These are phyloP conservation scores for Carcharodon carcharias DNA, from an alignment of 2,797 vertebrate species.

Conservation along the genomic window DNA sequence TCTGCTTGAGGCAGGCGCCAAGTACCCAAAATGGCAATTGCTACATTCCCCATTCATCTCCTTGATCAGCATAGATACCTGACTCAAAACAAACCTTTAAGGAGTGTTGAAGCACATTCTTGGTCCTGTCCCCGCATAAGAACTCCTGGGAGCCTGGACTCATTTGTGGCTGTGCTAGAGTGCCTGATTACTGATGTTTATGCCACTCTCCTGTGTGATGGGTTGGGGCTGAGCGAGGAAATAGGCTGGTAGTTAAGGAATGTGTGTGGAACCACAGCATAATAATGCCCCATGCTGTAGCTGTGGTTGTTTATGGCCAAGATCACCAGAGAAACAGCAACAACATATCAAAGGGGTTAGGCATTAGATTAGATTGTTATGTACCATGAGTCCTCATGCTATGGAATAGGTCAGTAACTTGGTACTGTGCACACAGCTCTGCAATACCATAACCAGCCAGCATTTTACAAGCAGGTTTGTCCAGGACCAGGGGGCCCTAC, in stretches of 20 bases:
- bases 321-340: neutral
- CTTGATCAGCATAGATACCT: neutral
- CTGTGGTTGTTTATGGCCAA: neutral
- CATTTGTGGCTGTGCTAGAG: neutral
- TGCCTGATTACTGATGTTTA: neutral
- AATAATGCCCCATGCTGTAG: neutral
- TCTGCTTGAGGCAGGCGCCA: neutral
- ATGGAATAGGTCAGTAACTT: neutral
- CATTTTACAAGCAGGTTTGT: neutral
- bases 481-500: neutral
- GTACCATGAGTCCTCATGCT: neutral
- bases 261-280: neutral
- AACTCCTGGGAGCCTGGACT: neutral
- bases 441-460: neutral
- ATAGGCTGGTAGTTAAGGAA: neutral
- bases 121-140: neutral
- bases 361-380: neutral
- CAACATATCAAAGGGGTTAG: neutral
- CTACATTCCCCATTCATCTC: neutral
- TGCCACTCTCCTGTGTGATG: too few relatives aligned
- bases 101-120: neutral
- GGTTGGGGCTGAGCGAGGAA: neutral
- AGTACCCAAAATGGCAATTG: neutral
- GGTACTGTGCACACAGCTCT: neutral
- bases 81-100: neutral